Base-by-base conservation (phyloP, 2,888 invertebrate species). In the Amphiduros pacificus region DNA sequence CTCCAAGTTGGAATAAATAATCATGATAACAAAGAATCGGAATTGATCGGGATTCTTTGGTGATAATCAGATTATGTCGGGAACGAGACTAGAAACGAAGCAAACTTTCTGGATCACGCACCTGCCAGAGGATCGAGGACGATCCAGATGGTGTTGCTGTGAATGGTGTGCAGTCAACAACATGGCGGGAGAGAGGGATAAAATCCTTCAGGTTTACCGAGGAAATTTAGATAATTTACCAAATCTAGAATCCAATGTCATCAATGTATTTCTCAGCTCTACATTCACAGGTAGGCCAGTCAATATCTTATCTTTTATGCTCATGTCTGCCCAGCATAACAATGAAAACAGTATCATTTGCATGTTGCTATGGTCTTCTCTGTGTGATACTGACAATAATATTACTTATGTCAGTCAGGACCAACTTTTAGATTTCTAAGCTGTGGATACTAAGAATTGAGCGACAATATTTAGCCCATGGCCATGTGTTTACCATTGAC, bases 211-310 rank as follows among this genome's bases (percentile, higher is more conserved):
- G 4, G 36, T 54, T 22, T 24, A 32, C 17, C 4, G 5, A 2
- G 54, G 54, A 32, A 32, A 54, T 28, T 31, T 54, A 32, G 9
- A 17, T n/a, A 32, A 54, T 11, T 31, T 54, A 32, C 54, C 54
- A 11, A 32, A 32, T 6, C 29, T 20, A 11, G 31, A 54, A 22
- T 22, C 31, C 14, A 4, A 11, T 22, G 32, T 14, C n/a, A 26
- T 54, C 14, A 29, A 32, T 31, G 32, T 54, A 22, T 54, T 54
- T 32, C 54, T 54, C 54, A 54, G 54, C 36, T 54, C 54, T 24
- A 54, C 54, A 54, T 54, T 54, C 32, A 54, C 54, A 54, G 54
- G 54, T 54, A 32, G 20, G 32, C 5, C 36, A 32, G 5, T 22
- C 1, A 32, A n/a, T n/a, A n/a, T n/a, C n/a, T n/a, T 11, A 44